phyloP scores from a whole-genome alignment of 1,140 invertebrate species.

The Drosophila pseudoobscura region DNA sequence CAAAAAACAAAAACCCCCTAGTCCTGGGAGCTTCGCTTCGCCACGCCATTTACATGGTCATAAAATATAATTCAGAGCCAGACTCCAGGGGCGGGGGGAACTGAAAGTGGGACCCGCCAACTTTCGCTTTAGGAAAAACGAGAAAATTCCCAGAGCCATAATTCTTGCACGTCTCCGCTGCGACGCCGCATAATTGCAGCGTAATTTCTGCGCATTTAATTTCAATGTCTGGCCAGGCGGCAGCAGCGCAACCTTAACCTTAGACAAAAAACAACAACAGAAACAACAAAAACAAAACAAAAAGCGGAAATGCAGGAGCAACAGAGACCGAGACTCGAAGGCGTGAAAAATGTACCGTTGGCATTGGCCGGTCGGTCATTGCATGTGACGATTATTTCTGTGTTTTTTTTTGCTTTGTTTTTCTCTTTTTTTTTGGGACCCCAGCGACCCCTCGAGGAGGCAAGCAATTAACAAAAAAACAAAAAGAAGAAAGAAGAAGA shows the following conservation, averaged over 20 bases:
- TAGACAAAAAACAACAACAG: constrained; percentile 3
- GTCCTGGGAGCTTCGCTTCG: constrained; percentile 10
- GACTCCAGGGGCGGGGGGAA: constrained; percentile 2
- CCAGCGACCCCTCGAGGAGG: constrained; percentile 5
- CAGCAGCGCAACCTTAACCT: constrained; percentile 61
- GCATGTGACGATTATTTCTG: constrained; percentile 51
- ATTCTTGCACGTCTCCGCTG: constrained; percentile 63
- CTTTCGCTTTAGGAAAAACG: constrained; percentile 51
- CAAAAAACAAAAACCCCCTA: no score
- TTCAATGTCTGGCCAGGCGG: constrained; percentile 47
- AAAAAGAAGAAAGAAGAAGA: background rate
- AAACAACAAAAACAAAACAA: background rate
- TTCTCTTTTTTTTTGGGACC: constrained; percentile 26
- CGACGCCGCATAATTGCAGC: constrained; percentile 74
- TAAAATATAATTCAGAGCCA: constrained; percentile 50
- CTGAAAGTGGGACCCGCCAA: constrained; percentile 6
- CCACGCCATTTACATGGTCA: constrained; percentile 63
- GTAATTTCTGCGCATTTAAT: constrained; percentile 75
- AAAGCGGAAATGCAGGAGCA: constrained; percentile 26
- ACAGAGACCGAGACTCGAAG: constrained; percentile 10
- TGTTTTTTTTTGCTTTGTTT: constrained; percentile 15
- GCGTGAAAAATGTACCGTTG: constrained; percentile 35
- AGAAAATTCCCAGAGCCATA: constrained; percentile 70
- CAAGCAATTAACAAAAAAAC: constrained; percentile 54
- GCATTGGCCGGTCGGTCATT: no score